Evolutionary conservation across 2,797 vertebrate genomes (phyloP).

Genomic region (Acipenser ruthenus): DNA sequence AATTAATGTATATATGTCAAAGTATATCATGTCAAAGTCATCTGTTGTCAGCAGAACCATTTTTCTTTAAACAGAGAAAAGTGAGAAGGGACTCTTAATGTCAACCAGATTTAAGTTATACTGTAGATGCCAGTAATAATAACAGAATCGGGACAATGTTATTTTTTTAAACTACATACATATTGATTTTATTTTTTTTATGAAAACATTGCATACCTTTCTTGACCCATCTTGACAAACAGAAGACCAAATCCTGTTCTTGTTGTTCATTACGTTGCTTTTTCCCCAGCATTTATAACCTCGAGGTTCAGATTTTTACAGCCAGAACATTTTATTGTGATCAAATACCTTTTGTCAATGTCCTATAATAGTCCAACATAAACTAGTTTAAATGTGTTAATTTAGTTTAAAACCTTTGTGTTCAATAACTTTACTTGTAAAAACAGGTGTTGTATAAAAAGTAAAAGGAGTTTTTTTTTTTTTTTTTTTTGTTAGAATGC

Average conservation of each 20-base stretch:
- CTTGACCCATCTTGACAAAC: slow-evolving; percentile 51
- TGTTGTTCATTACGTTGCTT: slow-evolving; percentile 12
- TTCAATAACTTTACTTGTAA: no score
- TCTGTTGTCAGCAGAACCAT: slow-evolving; percentile 52
- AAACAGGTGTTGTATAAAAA: no score
- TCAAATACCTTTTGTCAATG: no score
- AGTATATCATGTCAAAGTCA: slow-evolving; percentile 33
- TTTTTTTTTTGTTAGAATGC: no score
- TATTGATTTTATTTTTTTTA: slow-evolving; percentile 61
- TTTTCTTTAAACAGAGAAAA: slow-evolving; percentile 34
- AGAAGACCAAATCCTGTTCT: slow-evolving; percentile 33
- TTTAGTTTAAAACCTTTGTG: no score
- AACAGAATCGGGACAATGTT: slow-evolving; percentile 44
- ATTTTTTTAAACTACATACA: slow-evolving; percentile 61
- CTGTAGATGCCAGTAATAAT: slow-evolving; percentile 57
- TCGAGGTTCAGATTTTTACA: no score
- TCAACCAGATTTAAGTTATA: slow-evolving; percentile 52
- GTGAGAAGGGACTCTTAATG: slow-evolving; percentile 50
- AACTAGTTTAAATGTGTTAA: no score
- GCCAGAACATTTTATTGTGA: no score
- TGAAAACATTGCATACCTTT: slow-evolving; percentile 62
- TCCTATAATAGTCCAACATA: no score
- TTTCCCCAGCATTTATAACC: no score
- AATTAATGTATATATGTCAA: slow-evolving; percentile 50
- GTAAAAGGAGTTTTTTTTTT: no score